A percentile compares a stretch with the other conserved stretches of the same genome.
Evolutionary conservation across 2,797 vertebrate genomes (phyloP).

Genomic region (Pygocentrus nattereri): DNA sequence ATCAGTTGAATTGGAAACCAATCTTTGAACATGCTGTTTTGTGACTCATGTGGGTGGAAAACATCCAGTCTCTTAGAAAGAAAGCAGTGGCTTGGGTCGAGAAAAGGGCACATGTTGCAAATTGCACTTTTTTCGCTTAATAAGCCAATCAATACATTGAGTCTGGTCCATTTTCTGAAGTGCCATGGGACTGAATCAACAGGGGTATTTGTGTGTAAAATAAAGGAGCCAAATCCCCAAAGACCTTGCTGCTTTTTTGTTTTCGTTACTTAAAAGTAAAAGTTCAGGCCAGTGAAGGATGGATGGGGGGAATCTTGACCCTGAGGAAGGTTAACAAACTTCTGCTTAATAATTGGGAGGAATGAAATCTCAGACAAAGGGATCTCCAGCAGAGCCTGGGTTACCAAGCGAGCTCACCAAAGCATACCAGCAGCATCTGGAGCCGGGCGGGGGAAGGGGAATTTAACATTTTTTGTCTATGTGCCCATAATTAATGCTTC

Average conservation of each 20-base stretch:
- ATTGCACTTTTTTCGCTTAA: slow-evolving; percentile 73
- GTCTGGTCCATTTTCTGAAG: slow-evolving; percentile 65
- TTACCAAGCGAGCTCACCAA: slow-evolving; percentile 75
- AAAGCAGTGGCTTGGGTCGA: slow-evolving; percentile 16
- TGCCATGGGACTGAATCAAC: slow-evolving; percentile 70
- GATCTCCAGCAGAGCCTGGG: slow-evolving; percentile 73
- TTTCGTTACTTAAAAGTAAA: slow-evolving; percentile 73
- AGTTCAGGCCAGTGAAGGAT: slow-evolving; percentile 74
- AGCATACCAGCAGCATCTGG: slow-evolving; percentile 74
- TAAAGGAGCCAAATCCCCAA: slow-evolving; percentile 66
- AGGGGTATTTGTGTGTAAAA: slow-evolving; percentile 72
- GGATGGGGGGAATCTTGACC: slow-evolving; percentile 69
- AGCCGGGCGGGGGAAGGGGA: slow-evolving; percentile 17
- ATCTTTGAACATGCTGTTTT: slow-evolving; percentile 40
- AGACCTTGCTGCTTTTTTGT: slow-evolving; percentile 59
- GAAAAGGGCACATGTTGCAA: slow-evolving; percentile 67
- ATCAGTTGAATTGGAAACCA: slow-evolving; percentile 47
- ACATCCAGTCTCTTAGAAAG: slow-evolving; percentile 44
- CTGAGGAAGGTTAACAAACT: slow-evolving; percentile 81
- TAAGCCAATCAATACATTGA: slow-evolving; percentile 80
- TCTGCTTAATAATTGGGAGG: slow-evolving; percentile 80
- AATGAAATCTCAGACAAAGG: slow-evolving; percentile 79
- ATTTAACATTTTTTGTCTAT: slow-evolving; percentile 72
- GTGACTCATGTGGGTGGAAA: slow-evolving; percentile 28
- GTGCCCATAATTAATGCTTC: slow-evolving; percentile 85